Evolutionary conservation across 2,113 vertebrate species (phyloP).

Genomic region (Sisor rabdophorus): DNA sequence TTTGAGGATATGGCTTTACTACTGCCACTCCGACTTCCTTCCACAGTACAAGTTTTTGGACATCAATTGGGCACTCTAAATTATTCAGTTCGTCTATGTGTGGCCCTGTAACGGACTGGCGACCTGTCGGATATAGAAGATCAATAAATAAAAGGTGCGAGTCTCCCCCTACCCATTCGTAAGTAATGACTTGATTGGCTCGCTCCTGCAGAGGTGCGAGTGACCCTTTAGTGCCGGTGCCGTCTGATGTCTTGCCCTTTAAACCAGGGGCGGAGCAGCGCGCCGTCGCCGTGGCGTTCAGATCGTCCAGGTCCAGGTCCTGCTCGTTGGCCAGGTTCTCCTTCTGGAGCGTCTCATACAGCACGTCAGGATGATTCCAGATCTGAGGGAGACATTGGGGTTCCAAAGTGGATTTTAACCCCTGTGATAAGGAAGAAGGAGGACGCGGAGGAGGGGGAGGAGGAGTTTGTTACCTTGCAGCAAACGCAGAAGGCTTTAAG

Average conservation of each 20-base stretch:
- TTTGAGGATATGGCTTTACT: no score
- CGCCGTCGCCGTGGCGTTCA: constrained; percentile 77
- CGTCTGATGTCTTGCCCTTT: constrained; percentile 80
- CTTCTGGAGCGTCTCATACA: constrained; percentile 93
- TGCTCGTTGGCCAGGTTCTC: constrained; percentile 92
- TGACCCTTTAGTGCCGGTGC: constrained; percentile 82
- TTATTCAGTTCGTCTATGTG: no score
- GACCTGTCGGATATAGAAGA: no score
- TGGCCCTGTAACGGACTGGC: no score
- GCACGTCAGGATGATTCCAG: constrained; percentile 97
- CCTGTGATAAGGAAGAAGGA: not conserved
- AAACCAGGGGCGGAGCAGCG: constrained; percentile 77
- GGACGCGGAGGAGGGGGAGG: no score
- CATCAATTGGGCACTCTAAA: no score
- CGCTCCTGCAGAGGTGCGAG: constrained; percentile 86
- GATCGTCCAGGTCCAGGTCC: constrained; percentile 93
- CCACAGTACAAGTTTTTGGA: no score
- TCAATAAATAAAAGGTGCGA: not conserved
- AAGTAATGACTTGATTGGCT: constrained; percentile 94
- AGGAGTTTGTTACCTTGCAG: constrained; percentile 79
- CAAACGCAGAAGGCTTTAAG: constrained; percentile 98
- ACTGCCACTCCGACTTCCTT: no score
- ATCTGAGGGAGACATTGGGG: constrained; percentile 71
- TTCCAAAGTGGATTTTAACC: not conserved
- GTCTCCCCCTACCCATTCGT: constrained; percentile 86